Evolutionary conservation across 2,113 vertebrate species (phyloP), one percentile per base, ranked within the genome.

Genomic region (Triplophysa dalaica): DNA sequence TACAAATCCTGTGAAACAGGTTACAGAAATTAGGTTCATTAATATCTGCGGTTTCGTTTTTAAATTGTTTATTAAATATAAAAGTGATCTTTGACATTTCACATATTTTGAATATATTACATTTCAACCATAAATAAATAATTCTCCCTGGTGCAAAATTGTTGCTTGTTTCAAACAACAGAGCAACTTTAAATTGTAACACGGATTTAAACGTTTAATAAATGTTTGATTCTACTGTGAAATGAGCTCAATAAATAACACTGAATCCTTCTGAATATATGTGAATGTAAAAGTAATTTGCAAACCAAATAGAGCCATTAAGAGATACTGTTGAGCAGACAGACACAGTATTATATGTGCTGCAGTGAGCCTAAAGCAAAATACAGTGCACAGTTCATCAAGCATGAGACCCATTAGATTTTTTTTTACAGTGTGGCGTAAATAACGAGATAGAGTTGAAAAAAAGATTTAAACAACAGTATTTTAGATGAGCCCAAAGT

Each of bases 351-450:
- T 52, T 58, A 21, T 85, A 88, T 85, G 86, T 60, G 85, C 77
- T 85, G 84, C 67, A 38, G 80, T 84, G 63, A 86, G 75, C 84
- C 80, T 78, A 13, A 21, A 79, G 82, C 79, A 16, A 82, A 75
- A 81, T 87, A 86, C 87, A 89, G 86, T 83, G 83, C 84, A 84
- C 83, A 85, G 84, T 89, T 88, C 86, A 89, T 85, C 86, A 78
- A 83, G 61, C 75, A 70, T 24, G n/a, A 61, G 16, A 75, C 68
- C 29, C 11, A 79, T 78, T 76, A 77, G 66, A n/a, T n/a, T n/a
- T n/a, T n/a, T n/a, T n/a, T n/a, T n/a, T 70, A 81, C 2, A 63
- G 48, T 81, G 6, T 38, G 33, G 75, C 60, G 76, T 65, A 81
- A 81, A 81, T 84, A 81, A 65, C 78, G 56, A 13, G 64, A 75